Conservation (phyloP, 2,113 vertebrate species). For the Brachyhypopomus occidentalis region DNA sequence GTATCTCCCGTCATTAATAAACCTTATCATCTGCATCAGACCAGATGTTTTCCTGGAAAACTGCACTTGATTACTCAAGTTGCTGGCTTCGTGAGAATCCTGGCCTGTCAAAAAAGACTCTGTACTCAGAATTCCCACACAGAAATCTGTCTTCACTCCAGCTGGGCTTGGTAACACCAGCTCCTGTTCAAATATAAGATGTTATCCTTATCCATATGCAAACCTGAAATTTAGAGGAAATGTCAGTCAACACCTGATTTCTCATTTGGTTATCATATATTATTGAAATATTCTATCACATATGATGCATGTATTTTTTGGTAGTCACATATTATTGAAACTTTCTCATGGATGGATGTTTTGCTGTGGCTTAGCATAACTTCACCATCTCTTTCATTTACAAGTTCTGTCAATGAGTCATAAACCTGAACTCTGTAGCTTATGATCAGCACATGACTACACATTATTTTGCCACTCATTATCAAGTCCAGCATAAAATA, state of each 20-base stretch:
- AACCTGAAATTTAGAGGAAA: constrained; percentile 62
- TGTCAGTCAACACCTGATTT: constrained; percentile 27
- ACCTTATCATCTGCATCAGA: not conserved
- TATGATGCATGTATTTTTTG: constrained; percentile 12
- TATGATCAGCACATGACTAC: not conserved
- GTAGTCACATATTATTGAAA: constrained; percentile 24
- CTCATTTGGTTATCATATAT: constrained; percentile 3
- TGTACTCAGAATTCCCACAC: constrained; percentile 8
- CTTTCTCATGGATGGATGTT: constrained; percentile 16
- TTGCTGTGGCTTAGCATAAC: constrained; percentile 1
- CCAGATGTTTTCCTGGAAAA: constrained; percentile 12
- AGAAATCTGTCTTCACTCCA: constrained; percentile 57
- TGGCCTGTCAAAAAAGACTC: not conserved
- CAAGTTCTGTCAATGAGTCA: not conserved
- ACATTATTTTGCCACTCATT: not conserved
- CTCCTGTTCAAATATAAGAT: constrained; percentile 53
- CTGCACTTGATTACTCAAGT: not conserved
- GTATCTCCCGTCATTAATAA: not conserved
- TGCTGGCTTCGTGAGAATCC: constrained; percentile 12
- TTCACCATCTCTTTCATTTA: not conserved
- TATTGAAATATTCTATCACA: constrained; percentile 10
- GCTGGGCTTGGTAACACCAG: constrained; percentile 64
- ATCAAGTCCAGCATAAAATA: not conserved
- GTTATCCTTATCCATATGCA: constrained; percentile 65
- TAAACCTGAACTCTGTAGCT: not conserved